Percentiles rank a stretch among this genome's conserved stretches.
phyloP scores from a whole-genome alignment of 2,113 vertebrate species.

The Hippocampus zosterae region DNA sequence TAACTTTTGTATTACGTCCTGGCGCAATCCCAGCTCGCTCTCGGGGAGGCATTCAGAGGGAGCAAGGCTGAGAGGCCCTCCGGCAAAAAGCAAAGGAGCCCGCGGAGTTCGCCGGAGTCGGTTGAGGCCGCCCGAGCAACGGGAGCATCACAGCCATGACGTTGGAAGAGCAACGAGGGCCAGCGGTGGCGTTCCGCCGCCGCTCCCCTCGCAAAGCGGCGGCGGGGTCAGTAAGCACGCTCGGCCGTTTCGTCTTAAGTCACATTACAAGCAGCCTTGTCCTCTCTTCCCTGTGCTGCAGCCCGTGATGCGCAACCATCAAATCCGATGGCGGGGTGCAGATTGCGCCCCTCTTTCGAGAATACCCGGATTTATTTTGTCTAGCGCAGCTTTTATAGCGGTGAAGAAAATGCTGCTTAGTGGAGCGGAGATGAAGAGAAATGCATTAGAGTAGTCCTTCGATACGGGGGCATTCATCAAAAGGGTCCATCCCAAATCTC shows the following conservation, averaged over 20 bases:
- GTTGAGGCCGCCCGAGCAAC: slow-evolving; percentile 18
- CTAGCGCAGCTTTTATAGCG: slow-evolving; percentile 37
- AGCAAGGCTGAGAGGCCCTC: slow-evolving; percentile 3
- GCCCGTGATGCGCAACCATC: slow-evolving; percentile 26
- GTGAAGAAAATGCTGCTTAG: slow-evolving; percentile 39
- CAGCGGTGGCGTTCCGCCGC: slow-evolving; percentile 4
- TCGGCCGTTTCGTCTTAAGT: slow-evolving; percentile 39
- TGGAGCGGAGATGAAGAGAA: slow-evolving; percentile 33
- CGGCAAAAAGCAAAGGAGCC: slow-evolving; percentile 9
- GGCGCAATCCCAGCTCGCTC: slow-evolving; percentile 24
- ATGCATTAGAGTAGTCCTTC: slow-evolving; percentile 36
- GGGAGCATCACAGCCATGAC: slow-evolving; percentile 41
- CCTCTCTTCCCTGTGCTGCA: neutral
- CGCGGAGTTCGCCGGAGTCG: slow-evolving; percentile 12
- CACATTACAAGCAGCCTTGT: slow-evolving; percentile 31
- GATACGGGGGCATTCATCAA: slow-evolving; percentile 47
- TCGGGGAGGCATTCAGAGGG: slow-evolving; percentile 17
- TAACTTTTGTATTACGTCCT: slow-evolving; percentile 48
- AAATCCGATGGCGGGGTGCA: slow-evolving; percentile 16
- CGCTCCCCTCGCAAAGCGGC: slow-evolving; percentile 7
- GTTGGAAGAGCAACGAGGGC: slow-evolving; percentile 28
- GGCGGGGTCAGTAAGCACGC: slow-evolving; percentile 36
- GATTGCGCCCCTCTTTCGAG: slow-evolving; percentile 22
- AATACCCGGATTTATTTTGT: slow-evolving; percentile 45
- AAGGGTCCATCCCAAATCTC: slow-evolving; percentile 23